Percentiles rank a stretch among this genome's conserved stretches.
These are phyloP conservation scores for Eutolmus rufibarbis DNA, from an alignment of 2,888 invertebrate genomes.

Conservation along the genomic window DNA sequence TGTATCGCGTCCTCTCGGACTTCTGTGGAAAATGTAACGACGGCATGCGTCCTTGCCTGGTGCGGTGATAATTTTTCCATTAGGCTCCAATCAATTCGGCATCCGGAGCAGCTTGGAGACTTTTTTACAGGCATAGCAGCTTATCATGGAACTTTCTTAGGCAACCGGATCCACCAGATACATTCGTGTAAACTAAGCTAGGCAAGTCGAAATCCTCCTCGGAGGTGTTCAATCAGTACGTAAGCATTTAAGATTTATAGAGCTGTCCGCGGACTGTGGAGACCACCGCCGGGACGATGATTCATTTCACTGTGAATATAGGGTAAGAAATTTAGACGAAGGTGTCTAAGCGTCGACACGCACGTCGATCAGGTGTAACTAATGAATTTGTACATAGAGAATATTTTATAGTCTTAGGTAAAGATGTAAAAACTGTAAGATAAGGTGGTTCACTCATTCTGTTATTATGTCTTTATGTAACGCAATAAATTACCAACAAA, in stretches of 20 bases:
- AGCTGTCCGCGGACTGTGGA: not conserved
- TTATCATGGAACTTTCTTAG: conserved; percentile 16
- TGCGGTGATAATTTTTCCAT: conserved; percentile 46
- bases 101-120: not conserved
- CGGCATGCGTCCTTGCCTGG: not conserved
- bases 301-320: not conserved
- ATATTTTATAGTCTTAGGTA: conserved; percentile 31
- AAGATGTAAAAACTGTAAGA: conserved; percentile 34
- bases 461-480: conserved; percentile 37
- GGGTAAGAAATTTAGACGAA: not conserved
- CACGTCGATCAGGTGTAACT: not conserved
- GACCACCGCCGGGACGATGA: not conserved
- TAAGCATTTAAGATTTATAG: conserved; percentile 18
- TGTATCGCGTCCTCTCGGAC: conserved; percentile 10
- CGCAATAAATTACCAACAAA: conserved; percentile 25
- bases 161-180: conserved; percentile 9
- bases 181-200: not conserved
- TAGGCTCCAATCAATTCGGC: not conserved
- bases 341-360: not conserved
- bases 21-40: not conserved
- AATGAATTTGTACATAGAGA: conserved; percentile 30
- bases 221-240: not conserved
- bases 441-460: conserved; percentile 33
- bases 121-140: not conserved
- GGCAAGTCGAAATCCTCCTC: not conserved